These are phyloP conservation scores for Volucella bombylans DNA, from an alignment of 2,888 invertebrate genomes.

Conservation along the genomic window DNA sequence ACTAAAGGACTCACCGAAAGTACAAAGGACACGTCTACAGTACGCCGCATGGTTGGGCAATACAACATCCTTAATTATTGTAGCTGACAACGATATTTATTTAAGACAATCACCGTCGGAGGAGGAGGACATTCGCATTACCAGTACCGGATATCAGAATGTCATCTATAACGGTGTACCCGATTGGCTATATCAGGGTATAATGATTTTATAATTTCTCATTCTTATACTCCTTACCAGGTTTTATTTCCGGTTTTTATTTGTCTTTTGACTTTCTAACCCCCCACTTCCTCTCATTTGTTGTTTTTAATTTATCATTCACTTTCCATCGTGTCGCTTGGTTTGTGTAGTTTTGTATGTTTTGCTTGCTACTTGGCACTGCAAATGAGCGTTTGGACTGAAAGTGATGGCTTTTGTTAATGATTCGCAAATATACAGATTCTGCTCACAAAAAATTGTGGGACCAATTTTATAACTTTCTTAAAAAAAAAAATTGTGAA, in stretches of 20 bases:
- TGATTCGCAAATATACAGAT: constrained; percentile 3
- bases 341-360: background rate
- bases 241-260: background rate
- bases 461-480: background rate
- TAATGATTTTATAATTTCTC: constrained; percentile 60
- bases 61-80: constrained; percentile 89
- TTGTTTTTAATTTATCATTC: constrained; percentile 9
- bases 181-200: constrained; percentile 98
- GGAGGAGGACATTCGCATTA: constrained; percentile 88
- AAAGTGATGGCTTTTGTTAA: background rate
- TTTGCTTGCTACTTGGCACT: background rate
- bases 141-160: constrained; percentile 90
- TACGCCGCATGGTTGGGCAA: constrained; percentile 92
- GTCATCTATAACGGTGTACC: constrained; percentile 95
- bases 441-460: constrained; percentile 1
- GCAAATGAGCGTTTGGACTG: background rate
- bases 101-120: constrained; percentile 88
- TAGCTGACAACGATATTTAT: constrained; percentile 94
- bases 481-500: background rate
- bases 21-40: constrained; percentile 89
- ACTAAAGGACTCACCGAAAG: constrained; percentile 88
- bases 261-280: background rate
- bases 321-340: background rate
- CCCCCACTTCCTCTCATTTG: background rate
- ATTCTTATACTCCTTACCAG: background rate